Percentiles rank a stretch among this genome's conserved stretches.
Evolutionary conservation across 2,888 invertebrate genomes (phyloP).

Genomic region (Rhagonycha lutea): DNA sequence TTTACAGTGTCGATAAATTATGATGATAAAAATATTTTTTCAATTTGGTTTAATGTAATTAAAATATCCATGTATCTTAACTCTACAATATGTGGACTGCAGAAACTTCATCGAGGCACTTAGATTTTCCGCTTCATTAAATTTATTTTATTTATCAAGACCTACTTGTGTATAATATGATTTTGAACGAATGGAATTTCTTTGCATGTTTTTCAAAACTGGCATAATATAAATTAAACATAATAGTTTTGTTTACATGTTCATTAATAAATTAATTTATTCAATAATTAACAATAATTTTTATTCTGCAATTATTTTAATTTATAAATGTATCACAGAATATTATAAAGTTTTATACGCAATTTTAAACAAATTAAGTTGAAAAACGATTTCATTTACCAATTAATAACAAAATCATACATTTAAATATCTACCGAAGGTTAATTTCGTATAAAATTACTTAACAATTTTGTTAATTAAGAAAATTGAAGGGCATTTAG

Average conservation of each 20-base stretch:
- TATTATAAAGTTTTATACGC: background rate
- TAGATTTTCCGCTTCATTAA: constrained; percentile 6
- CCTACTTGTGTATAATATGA: background rate
- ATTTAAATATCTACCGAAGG: background rate
- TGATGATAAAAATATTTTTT: constrained; percentile 7
- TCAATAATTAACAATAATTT: constrained; percentile 5
- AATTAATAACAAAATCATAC: background rate
- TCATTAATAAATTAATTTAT: constrained; percentile 9
- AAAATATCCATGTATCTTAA: background rate
- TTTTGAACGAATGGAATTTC: constrained; percentile 1
- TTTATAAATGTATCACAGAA: background rate
- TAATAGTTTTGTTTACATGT: constrained; percentile 33
- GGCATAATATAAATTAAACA: constrained; percentile 30
- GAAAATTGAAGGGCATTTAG: background rate
- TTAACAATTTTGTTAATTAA: background rate
- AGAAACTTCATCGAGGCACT: background rate
- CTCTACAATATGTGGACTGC: background rate
- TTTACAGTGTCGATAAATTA: background rate
- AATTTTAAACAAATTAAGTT: background rate
- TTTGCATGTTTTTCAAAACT: constrained; percentile 17
- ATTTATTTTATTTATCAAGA: background rate
- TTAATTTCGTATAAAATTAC: background rate
- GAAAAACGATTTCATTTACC: background rate
- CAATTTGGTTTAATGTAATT: background rate
- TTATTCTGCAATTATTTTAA: background rate